Evolutionary conservation across 2,113 vertebrate species (phyloP).

Genomic region (Syrmaticus mikado): DNA sequence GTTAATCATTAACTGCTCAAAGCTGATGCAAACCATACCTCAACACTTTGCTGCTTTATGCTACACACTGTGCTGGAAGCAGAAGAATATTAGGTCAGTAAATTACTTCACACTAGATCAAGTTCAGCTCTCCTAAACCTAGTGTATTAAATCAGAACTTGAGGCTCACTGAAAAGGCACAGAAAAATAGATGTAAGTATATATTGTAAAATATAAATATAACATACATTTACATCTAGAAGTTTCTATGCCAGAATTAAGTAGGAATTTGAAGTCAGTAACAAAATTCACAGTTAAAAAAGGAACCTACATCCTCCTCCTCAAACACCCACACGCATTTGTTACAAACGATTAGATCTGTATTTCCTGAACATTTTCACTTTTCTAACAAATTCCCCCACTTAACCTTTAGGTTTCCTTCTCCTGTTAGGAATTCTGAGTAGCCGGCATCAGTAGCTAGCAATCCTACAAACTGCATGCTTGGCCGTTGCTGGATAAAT

Average conservation of each 20-base stretch:
- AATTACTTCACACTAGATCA: background rate
- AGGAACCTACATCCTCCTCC: background rate
- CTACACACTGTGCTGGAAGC: background rate
- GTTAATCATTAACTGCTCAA: background rate
- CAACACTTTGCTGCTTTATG: background rate
- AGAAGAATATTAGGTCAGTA: background rate
- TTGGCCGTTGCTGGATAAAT: slow-evolving; percentile 91
- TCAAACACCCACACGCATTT: background rate
- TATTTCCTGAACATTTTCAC: background rate
- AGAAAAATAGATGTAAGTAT: background rate
- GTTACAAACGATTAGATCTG: background rate
- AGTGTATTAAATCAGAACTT: background rate
- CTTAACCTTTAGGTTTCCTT: slow-evolving; percentile 93
- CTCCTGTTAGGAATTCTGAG: slow-evolving; percentile 93
- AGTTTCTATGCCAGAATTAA: background rate
- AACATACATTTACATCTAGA: no score
- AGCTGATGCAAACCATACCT: slow-evolving; percentile 13
- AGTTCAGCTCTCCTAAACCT: background rate
- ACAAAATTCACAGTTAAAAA: background rate
- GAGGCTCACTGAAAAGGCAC: background rate
- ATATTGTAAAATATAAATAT: no score
- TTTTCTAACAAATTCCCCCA: background rate
- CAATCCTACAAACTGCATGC: slow-evolving; percentile 96
- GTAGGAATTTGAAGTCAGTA: background rate
- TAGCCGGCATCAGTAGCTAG: slow-evolving; percentile 97